phyloP scores from a whole-genome alignment of 2,888 invertebrate species.

The Lasioglossum lativentre region DNA sequence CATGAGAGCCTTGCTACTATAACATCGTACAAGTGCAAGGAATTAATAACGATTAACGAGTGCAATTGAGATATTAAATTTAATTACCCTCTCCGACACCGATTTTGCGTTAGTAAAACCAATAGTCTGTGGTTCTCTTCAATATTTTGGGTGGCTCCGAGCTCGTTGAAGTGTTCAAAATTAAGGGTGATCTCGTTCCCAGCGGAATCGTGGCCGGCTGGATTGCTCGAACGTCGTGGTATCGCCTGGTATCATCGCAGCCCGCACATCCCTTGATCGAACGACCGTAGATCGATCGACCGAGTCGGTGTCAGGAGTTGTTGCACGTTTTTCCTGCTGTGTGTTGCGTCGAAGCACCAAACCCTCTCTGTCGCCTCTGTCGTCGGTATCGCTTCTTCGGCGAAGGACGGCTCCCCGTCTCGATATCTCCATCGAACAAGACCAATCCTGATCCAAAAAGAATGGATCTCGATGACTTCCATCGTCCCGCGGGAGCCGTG shows the following conservation, averaged over 20 bases:
- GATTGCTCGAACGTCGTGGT: conserved; percentile 62
- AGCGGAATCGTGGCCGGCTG: conserved; percentile 30
- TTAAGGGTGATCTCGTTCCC: conserved; percentile 3
- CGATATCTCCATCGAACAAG: not conserved
- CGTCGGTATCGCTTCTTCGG: conserved; percentile 49
- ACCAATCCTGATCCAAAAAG: not conserved
- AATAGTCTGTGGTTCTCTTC: too few relatives aligned
- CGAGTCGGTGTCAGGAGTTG: conserved; percentile 9
- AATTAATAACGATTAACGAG: too few relatives aligned
- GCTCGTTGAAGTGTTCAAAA: too few relatives aligned
- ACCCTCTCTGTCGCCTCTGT: conserved; percentile 51
- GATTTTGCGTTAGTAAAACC: not conserved
- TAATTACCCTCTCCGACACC: not conserved
- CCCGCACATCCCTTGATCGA: not conserved
- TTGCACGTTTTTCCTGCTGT: conserved; percentile 49
- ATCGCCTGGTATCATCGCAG: conserved; percentile 31
- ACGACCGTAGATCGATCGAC: not conserved
- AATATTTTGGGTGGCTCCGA: not conserved
- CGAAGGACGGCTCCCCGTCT: conserved; percentile 22
- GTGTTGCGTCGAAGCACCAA: conserved; percentile 49
- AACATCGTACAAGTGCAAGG: not conserved
- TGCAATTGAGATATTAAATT: too few relatives aligned
- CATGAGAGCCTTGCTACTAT: not conserved
- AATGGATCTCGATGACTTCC: conserved; percentile 19
- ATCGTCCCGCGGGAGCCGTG: conserved; percentile 18